phyloP scores from a whole-genome alignment of 2,797 vertebrate species.

The Knipowitschia caucasica region DNA sequence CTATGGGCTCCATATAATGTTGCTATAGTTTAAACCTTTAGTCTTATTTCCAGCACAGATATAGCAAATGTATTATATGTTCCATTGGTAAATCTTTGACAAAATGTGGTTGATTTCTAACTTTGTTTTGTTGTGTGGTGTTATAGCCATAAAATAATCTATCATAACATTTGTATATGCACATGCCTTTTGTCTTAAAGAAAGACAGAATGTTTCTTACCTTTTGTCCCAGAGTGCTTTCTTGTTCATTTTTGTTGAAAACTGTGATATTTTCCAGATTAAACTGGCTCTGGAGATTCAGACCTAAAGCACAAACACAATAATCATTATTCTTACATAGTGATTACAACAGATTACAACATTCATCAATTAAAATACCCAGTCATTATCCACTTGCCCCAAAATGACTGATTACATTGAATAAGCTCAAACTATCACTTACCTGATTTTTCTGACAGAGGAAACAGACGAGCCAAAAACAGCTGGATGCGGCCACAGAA shows the following conservation, averaged over 20 bases:
- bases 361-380: not conserved
- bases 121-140: too few species aligned
- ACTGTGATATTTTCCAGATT: conserved; percentile 97
- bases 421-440: conserved; percentile 24
- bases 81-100: too few species aligned
- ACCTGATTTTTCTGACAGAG: conserved; percentile 98
- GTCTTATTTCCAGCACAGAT: too few species aligned
- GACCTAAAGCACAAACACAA: conserved; percentile 72
- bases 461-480: conserved; percentile 95
- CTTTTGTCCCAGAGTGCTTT: conserved; percentile 95
- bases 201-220: conserved; percentile 58
- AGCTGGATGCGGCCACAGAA: conserved; percentile 98
- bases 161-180: too few species aligned
- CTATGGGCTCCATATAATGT: too few species aligned
- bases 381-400: not conserved
- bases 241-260: conserved; percentile 96
- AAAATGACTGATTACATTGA: not conserved
- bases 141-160: too few species aligned
- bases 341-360: not conserved
- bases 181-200: too few species aligned
- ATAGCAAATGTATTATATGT: too few species aligned
- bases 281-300: conserved; percentile 98
- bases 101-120: too few species aligned
- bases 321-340: not conserved
- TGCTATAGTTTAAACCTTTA: too few species aligned